phyloP scores from a whole-genome alignment of 2,797 vertebrate genomes.

The Catamblyrhynchus diadema region DNA sequence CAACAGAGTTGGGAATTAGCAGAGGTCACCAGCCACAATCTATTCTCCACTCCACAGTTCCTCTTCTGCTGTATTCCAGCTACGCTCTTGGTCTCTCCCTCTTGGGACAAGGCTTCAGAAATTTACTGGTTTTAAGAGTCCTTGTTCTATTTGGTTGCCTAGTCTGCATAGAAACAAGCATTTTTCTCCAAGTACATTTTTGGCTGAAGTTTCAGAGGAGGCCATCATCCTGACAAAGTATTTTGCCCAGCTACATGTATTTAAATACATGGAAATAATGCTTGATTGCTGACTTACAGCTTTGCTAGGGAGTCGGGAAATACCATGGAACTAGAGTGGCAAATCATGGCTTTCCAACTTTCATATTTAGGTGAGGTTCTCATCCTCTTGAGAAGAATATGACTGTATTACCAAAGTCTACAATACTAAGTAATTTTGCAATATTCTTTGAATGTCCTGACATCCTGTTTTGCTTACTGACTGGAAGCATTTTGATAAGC shows the following conservation, averaged over 20 bases:
- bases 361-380: background rate
- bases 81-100: background rate
- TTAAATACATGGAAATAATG: background rate
- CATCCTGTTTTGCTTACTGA: background rate
- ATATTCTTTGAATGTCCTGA: background rate
- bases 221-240: no score
- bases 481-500: background rate
- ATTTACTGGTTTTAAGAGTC: background rate
- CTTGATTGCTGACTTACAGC: background rate
- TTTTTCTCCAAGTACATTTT: background rate
- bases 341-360: background rate
- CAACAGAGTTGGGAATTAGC: background rate
- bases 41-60: background rate
- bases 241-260: background rate
- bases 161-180: background rate
- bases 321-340: background rate
- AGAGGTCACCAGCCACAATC: background rate
- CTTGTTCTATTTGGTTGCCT: background rate
- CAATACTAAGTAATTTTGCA: background rate
- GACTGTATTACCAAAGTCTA: background rate
- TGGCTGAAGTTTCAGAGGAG: background rate
- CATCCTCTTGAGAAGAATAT: background rate
- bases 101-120: background rate
- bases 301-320: background rate
- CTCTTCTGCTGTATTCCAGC: background rate